Base-by-base conservation (phyloP, 2,797 vertebrate genomes). In the Hafferia zeledoni region DNA sequence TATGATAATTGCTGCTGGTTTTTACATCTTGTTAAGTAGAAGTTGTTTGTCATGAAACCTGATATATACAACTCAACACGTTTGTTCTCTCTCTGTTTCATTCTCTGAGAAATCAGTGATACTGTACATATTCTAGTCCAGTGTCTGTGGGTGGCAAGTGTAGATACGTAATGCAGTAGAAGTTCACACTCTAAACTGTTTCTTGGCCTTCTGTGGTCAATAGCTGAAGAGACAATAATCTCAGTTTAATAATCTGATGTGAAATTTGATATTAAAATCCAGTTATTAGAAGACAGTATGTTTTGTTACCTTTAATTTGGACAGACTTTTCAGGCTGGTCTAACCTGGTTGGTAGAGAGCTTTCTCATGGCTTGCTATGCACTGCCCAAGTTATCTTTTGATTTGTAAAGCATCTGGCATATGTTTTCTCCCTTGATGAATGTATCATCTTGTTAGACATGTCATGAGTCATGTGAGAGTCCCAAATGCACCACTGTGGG, bases 401-500 rank as follows among this genome's bases (percentile, higher is more conserved):
- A 65, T 28, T 93, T 90, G 67, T 35, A 69, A 93, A 93, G 46
- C 46, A 76, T 83, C 81, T 92, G 89, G 89, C 77, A 33, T 14
- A 4, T 79, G 50, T 82, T 76, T 90, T 69, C 17, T 87, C n/a
- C 55, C 67, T 22, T 84, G 59, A 33, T 79, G 53, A 67, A 82
- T 24, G 15, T 50, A 39, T 94, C 55, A 33, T 76, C 70, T 89
- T 6, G 1, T 75, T 61, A 76, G 67, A 69, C 71, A 46, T 93
- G 80, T 53, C 61, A 20, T 28, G 65, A 83, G 61, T 85, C 72
- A 71, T 68, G 77, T 79, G 86, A 89, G 56, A 93, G 65, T 30
- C 35, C 68, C 79, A 92, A 87, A 43, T 30, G 63, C 50, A 76
- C 57, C 4, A 9, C 3, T 44, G 35, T 76, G 70, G 43, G 77